Evolutionary conservation across 1,140 invertebrate genomes (phyloP), one percentile per base, ranked within the genome.

Genomic region (Ceratina japonica): DNA sequence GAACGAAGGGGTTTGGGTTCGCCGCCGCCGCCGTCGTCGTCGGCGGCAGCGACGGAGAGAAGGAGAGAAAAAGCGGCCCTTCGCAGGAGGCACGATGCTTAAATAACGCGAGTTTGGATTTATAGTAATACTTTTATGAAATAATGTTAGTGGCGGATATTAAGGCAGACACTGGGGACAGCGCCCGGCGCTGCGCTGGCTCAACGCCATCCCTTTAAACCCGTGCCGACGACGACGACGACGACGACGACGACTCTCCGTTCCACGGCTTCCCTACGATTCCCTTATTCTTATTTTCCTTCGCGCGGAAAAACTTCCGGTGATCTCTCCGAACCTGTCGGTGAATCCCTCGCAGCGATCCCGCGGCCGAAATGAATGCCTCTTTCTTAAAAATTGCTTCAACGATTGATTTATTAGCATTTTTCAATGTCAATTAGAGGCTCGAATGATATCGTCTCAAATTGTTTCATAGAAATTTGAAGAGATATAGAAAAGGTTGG

Each of bases 101-200:
- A 92, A 92, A 92, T 92, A 92, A 92, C 91, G 90, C 86, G 91
- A 91, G 88, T 92, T 92, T 89, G 87, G 85, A 92, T 92, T 92
- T 92, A 92, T 92, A 91, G 92, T 92, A 91, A 92, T 92, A 92
- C 92, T 92, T 92, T 92, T 92, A 92, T 92, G 92, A 92, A 92
- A 92, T 92, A 92, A 92, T 91, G 91, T 92, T 92, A 92, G 92
- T 92, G 90, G 81, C 81, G 75, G 86, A 84, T 81, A 80, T 84
- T 84, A 79, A 78, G 75, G 75, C 75, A 78, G 75, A 78, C 75
- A 78, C 75, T 78, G 75, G 75, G 59, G 37, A 44, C 37, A 44
- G 5, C 37, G 37, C 0, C 27, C n/a, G n/a, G 27, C 70, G 76
- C 75, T 69, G 80, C 74, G 74, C 81, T 83, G 83, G 84, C 84